A percentile compares a stretch with the other conserved stretches of the same genome.
These are phyloP conservation scores for Tiliacea citrago DNA, from an alignment of 2,888 invertebrate genomes.

Conservation along the genomic window DNA sequence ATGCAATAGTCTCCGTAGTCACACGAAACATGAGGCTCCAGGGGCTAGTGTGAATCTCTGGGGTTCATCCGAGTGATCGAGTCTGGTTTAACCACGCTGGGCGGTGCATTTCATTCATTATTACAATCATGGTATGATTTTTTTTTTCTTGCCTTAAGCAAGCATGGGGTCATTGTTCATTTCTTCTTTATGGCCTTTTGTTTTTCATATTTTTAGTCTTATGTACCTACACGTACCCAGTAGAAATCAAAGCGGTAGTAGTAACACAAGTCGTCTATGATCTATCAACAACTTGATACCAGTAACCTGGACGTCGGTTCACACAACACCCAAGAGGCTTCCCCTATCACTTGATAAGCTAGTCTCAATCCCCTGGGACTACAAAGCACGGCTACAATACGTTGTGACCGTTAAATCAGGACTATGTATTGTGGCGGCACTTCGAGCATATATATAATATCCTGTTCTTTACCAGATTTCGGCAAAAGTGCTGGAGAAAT, in stretches of 20 bases:
- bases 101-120: no score
- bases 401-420: constrained; percentile 12
- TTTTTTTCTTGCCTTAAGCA: no score
- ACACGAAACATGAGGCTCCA: no score
- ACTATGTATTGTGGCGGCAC: neutral
- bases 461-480: neutral
- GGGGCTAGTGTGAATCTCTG: no score
- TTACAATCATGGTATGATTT: neutral
- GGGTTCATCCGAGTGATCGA: no score
- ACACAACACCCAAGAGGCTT: constrained; percentile 26
- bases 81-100: no score
- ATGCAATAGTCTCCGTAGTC: no score
- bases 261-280: neutral
- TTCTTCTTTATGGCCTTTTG: neutral
- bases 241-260: neutral
- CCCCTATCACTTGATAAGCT: constrained; percentile 18
- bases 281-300: constrained; percentile 14
- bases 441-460: constrained; percentile 5
- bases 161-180: neutral
- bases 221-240: no score
- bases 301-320: neutral
- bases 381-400: constrained; percentile 14
- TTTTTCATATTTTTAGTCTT: neutral
- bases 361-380: constrained; percentile 17
- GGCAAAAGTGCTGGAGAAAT: neutral